phyloP scores from a whole-genome alignment of 2,888 invertebrate genomes.

The Ptychoptera albimana region DNA sequence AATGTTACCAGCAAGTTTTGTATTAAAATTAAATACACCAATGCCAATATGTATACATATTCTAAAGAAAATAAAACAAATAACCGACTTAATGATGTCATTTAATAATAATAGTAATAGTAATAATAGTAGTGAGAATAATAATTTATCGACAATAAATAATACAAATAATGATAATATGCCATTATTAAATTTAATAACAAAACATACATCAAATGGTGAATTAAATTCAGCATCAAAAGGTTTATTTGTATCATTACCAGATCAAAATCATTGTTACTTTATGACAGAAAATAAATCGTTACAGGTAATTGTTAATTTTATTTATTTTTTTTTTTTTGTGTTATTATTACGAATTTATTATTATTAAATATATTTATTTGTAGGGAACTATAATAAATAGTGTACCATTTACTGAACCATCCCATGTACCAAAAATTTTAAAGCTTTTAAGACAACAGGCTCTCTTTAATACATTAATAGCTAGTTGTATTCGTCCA shows the following conservation, averaged over 20 bases:
- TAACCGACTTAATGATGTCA: slow-evolving; percentile 40
- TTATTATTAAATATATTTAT: neutral
- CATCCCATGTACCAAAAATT: slow-evolving; percentile 79
- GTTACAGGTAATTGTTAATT: slow-evolving; percentile 60
- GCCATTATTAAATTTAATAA: slow-evolving; percentile 61
- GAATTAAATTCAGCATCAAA: slow-evolving; percentile 56
- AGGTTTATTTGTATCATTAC: slow-evolving; percentile 75
- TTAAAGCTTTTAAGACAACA: slow-evolving; percentile 74
- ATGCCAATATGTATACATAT: slow-evolving; percentile 71
- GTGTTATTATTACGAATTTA: neutral
- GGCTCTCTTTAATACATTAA: slow-evolving; percentile 76
- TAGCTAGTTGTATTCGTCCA: slow-evolving; percentile 76
- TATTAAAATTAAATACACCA: slow-evolving; percentile 60
- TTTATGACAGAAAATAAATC: slow-evolving; percentile 72
- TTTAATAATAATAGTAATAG: too few relatives aligned
- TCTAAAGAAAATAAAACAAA: slow-evolving; percentile 45
- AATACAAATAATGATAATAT: neutral
- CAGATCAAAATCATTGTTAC: slow-evolving; percentile 89
- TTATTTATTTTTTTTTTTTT: slow-evolving; percentile 36
- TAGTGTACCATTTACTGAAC: slow-evolving; percentile 85
- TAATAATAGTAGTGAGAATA: too few relatives aligned
- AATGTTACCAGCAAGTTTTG: slow-evolving; percentile 81
- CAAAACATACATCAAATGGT: slow-evolving; percentile 60
- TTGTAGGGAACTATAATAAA: slow-evolving; percentile 25
- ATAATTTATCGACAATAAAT: neutral